Evolutionary conservation across 2,113 vertebrate genomes (phyloP).

Genomic region (Gobio gobio): DNA sequence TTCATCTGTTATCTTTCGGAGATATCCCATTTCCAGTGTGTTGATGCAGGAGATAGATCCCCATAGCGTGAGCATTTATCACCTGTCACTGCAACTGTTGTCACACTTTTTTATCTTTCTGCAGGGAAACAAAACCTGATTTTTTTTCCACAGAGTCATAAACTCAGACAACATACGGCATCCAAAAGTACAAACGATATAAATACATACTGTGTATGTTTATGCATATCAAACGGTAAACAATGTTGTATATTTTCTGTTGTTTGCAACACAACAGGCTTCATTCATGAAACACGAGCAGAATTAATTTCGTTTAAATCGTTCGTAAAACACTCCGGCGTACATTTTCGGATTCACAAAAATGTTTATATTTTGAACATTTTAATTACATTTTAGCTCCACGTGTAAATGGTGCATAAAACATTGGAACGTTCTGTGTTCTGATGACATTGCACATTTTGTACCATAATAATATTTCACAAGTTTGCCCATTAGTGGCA

Average conservation of each 20-base stretch:
- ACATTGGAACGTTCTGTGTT: too few relatives aligned
- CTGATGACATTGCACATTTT: too few relatives aligned
- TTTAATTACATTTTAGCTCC: too few relatives aligned
- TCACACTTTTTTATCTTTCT: conserved; percentile 52
- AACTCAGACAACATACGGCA: conserved; percentile 44
- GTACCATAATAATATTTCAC: too few relatives aligned
- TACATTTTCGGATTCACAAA: too few relatives aligned
- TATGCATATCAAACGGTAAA: neutral
- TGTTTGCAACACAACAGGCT: neutral
- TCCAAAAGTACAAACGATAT: neutral
- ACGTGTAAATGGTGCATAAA: too few relatives aligned
- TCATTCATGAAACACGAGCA: too few relatives aligned
- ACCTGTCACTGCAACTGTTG: conserved; percentile 67
- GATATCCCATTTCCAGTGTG: conserved; percentile 73
- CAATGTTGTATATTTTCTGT: neutral
- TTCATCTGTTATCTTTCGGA: conserved; percentile 64
- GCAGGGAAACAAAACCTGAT: conserved; percentile 55
- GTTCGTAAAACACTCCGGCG: too few relatives aligned
- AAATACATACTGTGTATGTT: neutral
- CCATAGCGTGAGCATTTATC: conserved; percentile 73
- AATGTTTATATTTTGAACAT: too few relatives aligned
- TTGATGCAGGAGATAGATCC: conserved; percentile 77
- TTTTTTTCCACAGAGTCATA: conserved; percentile 45
- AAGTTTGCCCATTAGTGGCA: too few relatives aligned
- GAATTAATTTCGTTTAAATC: too few relatives aligned